phyloP scores from a whole-genome alignment of 2,888 invertebrate genomes.

The Agrotis segetum region DNA sequence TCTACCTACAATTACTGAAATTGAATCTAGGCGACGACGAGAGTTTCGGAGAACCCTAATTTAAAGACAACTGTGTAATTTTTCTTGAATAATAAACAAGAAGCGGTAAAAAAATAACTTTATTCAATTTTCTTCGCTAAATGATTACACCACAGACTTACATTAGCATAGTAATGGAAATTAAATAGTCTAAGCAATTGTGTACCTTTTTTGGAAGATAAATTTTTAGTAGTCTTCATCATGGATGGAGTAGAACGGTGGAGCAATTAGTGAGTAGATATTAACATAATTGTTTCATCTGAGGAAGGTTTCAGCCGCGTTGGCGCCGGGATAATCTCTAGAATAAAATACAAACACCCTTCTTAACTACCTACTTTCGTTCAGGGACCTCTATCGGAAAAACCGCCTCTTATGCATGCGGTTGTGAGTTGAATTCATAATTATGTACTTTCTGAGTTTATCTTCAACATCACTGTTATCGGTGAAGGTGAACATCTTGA shows the following conservation, averaged over 20 bases:
- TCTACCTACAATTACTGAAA: neutral
- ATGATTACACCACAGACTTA: constrained; percentile 36
- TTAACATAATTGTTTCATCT: constrained; percentile 75
- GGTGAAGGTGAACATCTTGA: too few species aligned
- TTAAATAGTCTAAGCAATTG: constrained; percentile 49
- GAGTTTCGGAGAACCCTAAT: neutral
- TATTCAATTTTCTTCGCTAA: constrained; percentile 23
- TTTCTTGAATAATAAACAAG: constrained; percentile 18
- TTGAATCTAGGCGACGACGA: neutral
- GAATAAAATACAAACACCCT: constrained; percentile 58
- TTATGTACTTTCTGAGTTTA: too few species aligned
- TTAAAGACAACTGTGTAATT: neutral
- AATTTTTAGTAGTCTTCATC: constrained; percentile 57
- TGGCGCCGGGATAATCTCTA: constrained; percentile 61
- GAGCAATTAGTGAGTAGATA: constrained; percentile 71
- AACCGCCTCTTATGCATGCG: too few species aligned
- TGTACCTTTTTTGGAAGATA: constrained; percentile 49
- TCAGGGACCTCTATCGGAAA: too few species aligned
- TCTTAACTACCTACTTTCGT: neutral
- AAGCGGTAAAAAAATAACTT: constrained; percentile 7
- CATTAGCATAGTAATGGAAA: constrained; percentile 59
- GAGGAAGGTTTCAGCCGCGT: constrained; percentile 61
- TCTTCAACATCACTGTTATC: too few species aligned
- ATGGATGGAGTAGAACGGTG: constrained; percentile 63
- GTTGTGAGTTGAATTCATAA: too few species aligned